Conservation (phyloP, 2,113 vertebrate species). For the Melospiza georgiana region DNA sequence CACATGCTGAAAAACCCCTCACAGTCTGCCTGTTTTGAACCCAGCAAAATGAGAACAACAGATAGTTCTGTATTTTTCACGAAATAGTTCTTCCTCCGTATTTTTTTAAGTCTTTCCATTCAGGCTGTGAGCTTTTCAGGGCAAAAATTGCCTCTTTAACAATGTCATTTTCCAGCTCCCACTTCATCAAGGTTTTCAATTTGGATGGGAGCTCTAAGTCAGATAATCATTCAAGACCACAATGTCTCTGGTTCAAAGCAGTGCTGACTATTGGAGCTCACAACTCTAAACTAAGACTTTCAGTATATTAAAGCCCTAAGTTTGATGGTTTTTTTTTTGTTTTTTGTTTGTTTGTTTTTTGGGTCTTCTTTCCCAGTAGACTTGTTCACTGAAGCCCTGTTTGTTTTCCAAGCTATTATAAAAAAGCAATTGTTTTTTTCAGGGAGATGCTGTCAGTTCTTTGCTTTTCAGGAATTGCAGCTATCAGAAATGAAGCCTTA, state of each 20-base stretch:
- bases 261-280: neutral
- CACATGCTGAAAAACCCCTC: slow-evolving; percentile 1
- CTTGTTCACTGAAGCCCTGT: neutral
- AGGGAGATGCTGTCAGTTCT: neutral
- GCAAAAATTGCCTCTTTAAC: slow-evolving; percentile 57
- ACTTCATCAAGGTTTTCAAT: slow-evolving; percentile 37
- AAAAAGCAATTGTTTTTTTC: neutral
- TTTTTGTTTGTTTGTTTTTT: neutral
- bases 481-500: neutral
- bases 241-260: slow-evolving; percentile 6
- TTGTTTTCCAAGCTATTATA: neutral
- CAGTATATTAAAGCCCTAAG: neutral
- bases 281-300: neutral
- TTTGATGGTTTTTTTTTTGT: neutral
- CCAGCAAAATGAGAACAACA: slow-evolving; percentile 7
- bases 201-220: slow-evolving; percentile 37
- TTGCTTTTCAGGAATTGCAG: neutral
- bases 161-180: slow-evolving; percentile 36
- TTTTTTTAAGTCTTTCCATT: slow-evolving; percentile 44
- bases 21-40: neutral
- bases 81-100: neutral
- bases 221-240: slow-evolving; percentile 39
- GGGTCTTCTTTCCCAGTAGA: neutral
- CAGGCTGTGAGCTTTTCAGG: slow-evolving; percentile 46
- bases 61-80: neutral